Evolutionary conservation across 2,113 vertebrate species (phyloP).

Genomic region (Lycocorax pyrrhopterus): DNA sequence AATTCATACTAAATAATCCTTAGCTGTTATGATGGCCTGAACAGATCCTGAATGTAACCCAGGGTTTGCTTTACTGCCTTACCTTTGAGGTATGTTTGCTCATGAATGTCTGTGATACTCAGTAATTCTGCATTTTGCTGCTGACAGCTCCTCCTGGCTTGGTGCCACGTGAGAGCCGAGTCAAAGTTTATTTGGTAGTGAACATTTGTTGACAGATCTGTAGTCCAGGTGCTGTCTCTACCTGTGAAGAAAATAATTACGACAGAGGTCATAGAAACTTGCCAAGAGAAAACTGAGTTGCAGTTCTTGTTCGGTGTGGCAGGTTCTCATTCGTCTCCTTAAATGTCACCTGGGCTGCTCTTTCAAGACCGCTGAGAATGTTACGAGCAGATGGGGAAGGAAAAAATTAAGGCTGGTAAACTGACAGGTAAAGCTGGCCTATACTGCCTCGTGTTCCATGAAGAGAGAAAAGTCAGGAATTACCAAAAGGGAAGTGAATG

Average conservation of each 20-base stretch:
- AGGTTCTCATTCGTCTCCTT: neutral
- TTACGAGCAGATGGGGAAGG: fast-evolving
- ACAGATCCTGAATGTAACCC: neutral
- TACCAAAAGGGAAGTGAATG: neutral
- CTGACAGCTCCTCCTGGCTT: constrained; percentile 89
- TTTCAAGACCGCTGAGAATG: neutral
- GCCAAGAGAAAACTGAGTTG: neutral
- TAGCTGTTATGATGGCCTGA: neutral
- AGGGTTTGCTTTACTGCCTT: neutral
- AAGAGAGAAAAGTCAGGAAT: neutral
- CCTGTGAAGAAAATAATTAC: constrained; percentile 8
- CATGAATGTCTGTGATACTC: constrained; percentile 85
- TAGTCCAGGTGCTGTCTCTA: constrained; percentile 74
- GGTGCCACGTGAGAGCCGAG: constrained; percentile 85
- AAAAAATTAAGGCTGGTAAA: neutral
- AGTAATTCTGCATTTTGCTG: constrained; percentile 86
- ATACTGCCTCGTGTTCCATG: neutral
- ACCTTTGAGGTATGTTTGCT: constrained; percentile 89
- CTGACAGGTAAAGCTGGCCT: neutral
- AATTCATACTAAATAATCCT: neutral
- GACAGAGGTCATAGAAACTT: neutral
- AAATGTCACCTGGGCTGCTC: neutral
- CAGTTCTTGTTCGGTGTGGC: fast-evolving
- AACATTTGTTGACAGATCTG: constrained; percentile 76
- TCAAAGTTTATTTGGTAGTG: constrained; percentile 85